phyloP scores from a whole-genome alignment of 2,797 vertebrate species.

The Crenichthys baileyi region DNA sequence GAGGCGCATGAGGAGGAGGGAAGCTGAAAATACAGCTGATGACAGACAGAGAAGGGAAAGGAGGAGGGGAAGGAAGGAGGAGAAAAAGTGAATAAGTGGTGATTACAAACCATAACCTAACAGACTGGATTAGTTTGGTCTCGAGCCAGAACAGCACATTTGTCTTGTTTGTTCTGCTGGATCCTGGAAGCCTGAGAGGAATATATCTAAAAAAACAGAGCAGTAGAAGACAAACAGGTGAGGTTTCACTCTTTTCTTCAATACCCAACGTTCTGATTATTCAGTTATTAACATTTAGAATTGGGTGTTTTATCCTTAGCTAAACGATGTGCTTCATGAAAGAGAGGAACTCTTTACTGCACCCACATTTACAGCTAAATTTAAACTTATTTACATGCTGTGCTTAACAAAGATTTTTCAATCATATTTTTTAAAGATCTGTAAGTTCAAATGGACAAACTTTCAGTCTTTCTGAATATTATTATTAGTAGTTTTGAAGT shows the following conservation, averaged over 20 bases:
- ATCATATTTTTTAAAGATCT: background rate
- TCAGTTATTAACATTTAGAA: background rate
- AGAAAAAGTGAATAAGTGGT: background rate
- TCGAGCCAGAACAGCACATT: rapidly evolving
- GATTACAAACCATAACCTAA: conserved; percentile 8
- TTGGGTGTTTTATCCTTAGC: background rate
- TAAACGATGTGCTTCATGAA: background rate
- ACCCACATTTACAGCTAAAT: too few species aligned
- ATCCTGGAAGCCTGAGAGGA: background rate
- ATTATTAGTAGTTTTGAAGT: background rate
- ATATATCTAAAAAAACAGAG: background rate
- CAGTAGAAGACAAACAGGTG: conserved; percentile 31
- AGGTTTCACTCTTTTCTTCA: background rate
- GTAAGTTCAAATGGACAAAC: background rate
- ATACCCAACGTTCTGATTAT: background rate
- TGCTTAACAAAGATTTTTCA: background rate
- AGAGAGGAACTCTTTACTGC: background rate
- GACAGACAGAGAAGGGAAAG: background rate
- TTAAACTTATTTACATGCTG: too few species aligned
- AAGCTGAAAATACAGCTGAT: background rate
- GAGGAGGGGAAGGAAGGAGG: background rate
- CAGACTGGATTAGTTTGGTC: conserved; percentile 11
- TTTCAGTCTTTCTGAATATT: background rate
- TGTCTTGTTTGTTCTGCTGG: background rate
- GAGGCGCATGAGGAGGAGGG: background rate